A percentile compares a stretch with the other conserved stretches of the same genome.
Evolutionary conservation across 2,113 vertebrate genomes (phyloP).

Genomic region (Scytalopus superciliaris): DNA sequence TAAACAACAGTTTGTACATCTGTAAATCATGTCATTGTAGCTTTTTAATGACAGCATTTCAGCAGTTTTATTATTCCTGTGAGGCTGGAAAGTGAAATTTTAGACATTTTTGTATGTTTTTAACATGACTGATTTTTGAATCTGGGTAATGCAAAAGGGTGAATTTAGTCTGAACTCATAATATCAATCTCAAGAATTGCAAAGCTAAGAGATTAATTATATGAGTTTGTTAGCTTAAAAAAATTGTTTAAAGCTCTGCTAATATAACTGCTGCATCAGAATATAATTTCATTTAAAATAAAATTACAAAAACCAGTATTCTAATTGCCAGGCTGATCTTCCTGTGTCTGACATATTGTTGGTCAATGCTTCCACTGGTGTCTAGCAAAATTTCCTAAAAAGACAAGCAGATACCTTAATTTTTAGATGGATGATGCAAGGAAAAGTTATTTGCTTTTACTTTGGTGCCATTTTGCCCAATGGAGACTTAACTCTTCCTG

Average conservation of each 20-base stretch:
- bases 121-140: neutral
- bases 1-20: neutral
- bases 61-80: neutral
- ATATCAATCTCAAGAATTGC: neutral
- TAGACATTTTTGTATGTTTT: conserved; percentile 11
- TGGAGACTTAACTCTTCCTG: neutral
- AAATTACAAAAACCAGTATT: neutral
- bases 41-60: conserved; percentile 20
- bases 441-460: neutral
- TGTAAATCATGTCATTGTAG: neutral
- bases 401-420: neutral
- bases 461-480: neutral
- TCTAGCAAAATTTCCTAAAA: neutral
- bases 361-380: neutral
- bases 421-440: neutral
- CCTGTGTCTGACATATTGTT: neutral
- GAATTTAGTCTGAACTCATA: neutral
- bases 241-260: neutral
- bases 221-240: neutral
- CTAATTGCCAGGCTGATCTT: neutral
- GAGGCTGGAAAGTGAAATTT: neutral
- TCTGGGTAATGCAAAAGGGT: neutral
- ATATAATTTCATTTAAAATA: conserved; percentile 38
- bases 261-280: neutral
- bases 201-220: neutral